Conservation (phyloP, 2,797 vertebrate genomes). For the Sebastes matsubarae region DNA sequence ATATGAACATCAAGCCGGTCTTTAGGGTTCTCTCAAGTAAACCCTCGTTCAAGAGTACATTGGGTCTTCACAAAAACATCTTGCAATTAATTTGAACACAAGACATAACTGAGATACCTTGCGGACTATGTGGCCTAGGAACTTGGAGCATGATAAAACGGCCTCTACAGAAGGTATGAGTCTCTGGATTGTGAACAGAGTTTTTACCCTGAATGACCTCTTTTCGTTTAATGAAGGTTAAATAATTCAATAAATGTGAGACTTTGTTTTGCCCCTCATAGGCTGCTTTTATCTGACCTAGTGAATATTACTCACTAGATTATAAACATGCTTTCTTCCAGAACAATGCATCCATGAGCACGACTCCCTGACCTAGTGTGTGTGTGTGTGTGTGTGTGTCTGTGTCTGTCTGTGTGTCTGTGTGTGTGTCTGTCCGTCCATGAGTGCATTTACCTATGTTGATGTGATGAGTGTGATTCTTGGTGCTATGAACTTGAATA, state of each 20-base stretch:
- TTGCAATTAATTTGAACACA: too few species aligned
- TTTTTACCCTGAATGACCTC: constrained; percentile 11
- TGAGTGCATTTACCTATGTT: not conserved
- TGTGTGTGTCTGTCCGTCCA: too few species aligned
- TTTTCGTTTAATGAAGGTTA: constrained; percentile 18
- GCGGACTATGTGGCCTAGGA: too few species aligned
- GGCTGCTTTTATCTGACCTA: constrained; percentile 50
- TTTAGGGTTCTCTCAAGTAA: too few species aligned
- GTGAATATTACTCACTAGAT: constrained; percentile 45
- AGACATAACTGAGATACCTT: too few species aligned
- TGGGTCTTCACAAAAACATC: too few species aligned
- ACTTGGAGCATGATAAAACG: too few species aligned
- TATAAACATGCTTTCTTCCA: constrained; percentile 41
- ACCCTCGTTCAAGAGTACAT: too few species aligned
- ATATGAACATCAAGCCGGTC: too few species aligned
- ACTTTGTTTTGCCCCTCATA: not conserved
- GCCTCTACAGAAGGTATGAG: not conserved
- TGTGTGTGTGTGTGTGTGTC: not conserved
- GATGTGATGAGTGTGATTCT: constrained; percentile 11
- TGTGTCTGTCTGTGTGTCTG: not conserved
- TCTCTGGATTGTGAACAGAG: constrained; percentile 18
- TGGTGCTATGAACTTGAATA: constrained; percentile 40
- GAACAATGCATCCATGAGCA: constrained; percentile 26
- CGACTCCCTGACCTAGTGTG: constrained; percentile 12
- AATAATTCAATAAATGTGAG: constrained; percentile 42